Evolutionary conservation across 2,797 vertebrate species (phyloP), one percentile per base, ranked within the genome.

Genomic region (Xyrichtys novacula): DNA sequence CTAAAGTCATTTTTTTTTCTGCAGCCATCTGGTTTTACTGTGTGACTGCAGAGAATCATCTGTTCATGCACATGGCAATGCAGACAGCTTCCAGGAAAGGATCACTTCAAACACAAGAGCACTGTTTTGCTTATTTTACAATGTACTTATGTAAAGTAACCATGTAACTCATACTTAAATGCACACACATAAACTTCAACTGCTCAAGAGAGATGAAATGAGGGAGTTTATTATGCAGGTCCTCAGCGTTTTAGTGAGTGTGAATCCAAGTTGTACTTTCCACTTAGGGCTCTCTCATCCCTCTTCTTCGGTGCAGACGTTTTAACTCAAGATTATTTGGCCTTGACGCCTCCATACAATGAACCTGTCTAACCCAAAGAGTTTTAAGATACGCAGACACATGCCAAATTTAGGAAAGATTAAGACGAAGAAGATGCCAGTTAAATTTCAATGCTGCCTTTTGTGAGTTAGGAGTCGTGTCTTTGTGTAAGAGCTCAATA

Each of bases 11-110:
- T 52, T 81, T n/a, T 39, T 81, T 69, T 59, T 77, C 40, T 43
- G 40, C 47, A 62, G 65, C 74, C 44, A 48, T 80, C 71, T 83
- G 79, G 16, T 59, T 78, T 66, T 56, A 20, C 11, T 53, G 46
- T 56, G 36, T 20, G 56, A 63, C 32, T 55, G 28, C 22, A 40
- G 17, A 20, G 48, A n/a, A 63, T 78, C 67, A 53, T 75, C 54
- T 55, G 31, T 52, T 48, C 20, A 0, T 48, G 44, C 39, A 73
- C 29, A 55, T 46, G 40, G 63, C 55, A 56, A 56, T 63, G 29
- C 12, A 46, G 22, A 31, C 55, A 20, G 53, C 32, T 4, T 14
- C 32, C 32, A 34, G 14, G 11, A 34, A 34, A 12, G 14, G 10
- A 34, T 34, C 11, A 34, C 11, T 34, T 12, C 61, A 65, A 68